A percentile compares a stretch with the other conserved stretches of the same genome.
Evolutionary conservation across 2,113 vertebrate genomes (phyloP).

Genomic region (Cricetomys ansorgei): DNA sequence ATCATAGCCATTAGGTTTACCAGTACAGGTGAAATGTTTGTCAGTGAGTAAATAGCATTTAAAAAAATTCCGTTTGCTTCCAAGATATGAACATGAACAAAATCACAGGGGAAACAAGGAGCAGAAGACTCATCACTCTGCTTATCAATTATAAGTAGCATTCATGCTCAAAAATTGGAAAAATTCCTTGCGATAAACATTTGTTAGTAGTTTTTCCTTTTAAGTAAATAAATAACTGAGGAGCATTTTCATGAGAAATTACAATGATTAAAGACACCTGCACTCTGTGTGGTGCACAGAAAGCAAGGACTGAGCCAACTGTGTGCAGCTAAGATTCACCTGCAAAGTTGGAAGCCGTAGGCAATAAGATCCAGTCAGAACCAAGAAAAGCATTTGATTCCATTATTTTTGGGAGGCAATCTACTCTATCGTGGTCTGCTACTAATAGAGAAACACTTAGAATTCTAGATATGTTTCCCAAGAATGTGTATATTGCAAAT

Average conservation of each 20-base stretch:
- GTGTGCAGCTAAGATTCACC: not conserved
- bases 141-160: not conserved
- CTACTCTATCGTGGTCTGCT: not conserved
- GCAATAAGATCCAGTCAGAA: no score
- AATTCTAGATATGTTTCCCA: not conserved
- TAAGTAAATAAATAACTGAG: not conserved
- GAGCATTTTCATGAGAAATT: not conserved
- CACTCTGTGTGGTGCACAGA: not conserved
- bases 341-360: no score
- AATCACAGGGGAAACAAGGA: not conserved
- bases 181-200: not conserved
- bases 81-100: not conserved
- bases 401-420: not conserved
- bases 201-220: not conserved
- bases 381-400: fast-evolving
- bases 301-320: not conserved
- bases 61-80: not conserved
- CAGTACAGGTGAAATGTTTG: not conserved
- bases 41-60: not conserved
- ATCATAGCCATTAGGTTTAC: conserved; percentile 76
- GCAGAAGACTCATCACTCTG: not conserved
- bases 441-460: not conserved
- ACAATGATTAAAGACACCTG: not conserved
- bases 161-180: not conserved
- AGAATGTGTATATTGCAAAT: not conserved